These are phyloP conservation scores for Acrobasis repandana DNA, from an alignment of 2,888 invertebrate species.

Conservation along the genomic window DNA sequence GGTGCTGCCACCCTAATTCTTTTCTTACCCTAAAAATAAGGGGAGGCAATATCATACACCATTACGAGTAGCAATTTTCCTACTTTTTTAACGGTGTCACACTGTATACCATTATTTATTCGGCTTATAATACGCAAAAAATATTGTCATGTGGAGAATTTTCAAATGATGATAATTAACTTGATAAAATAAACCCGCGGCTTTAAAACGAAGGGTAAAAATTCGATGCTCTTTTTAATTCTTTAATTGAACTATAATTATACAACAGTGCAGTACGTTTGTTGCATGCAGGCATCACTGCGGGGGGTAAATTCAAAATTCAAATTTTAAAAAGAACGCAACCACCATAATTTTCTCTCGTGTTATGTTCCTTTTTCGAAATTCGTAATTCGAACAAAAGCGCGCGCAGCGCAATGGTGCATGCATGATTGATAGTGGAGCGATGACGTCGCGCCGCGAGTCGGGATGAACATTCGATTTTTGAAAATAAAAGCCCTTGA, in stretches of 20 bases:
- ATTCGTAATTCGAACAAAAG: conserved; percentile 80
- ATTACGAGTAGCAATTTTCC: conserved; percentile 83
- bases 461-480: conserved; percentile 62
- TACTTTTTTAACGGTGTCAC: conserved; percentile 83
- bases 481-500: conserved; percentile 71
- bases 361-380: conserved; percentile 75
- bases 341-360: conserved; percentile 71
- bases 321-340: conserved; percentile 69
- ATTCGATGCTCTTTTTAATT: conserved; percentile 59
- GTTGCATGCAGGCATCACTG: conserved; percentile 50
- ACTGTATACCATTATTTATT: conserved; percentile 63
- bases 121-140: conserved; percentile 2
- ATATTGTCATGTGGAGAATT: conserved; percentile 7
- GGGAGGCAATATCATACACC: conserved; percentile 85
- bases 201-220: conserved; percentile 34
- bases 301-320: conserved; percentile 58
- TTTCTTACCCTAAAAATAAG: conserved; percentile 75
- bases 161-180: conserved; percentile 18
- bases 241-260: conserved; percentile 71
- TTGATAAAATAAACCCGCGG: conserved; percentile 29
- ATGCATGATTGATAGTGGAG: conserved; percentile 79
- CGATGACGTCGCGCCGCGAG: conserved; percentile 64
- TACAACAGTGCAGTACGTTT: conserved; percentile 47
- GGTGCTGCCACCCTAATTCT: conserved; percentile 78
- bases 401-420: conserved; percentile 77